Base-by-base conservation (phyloP, 2,888 invertebrate genomes). In the Polydrusus tereticollis region DNA sequence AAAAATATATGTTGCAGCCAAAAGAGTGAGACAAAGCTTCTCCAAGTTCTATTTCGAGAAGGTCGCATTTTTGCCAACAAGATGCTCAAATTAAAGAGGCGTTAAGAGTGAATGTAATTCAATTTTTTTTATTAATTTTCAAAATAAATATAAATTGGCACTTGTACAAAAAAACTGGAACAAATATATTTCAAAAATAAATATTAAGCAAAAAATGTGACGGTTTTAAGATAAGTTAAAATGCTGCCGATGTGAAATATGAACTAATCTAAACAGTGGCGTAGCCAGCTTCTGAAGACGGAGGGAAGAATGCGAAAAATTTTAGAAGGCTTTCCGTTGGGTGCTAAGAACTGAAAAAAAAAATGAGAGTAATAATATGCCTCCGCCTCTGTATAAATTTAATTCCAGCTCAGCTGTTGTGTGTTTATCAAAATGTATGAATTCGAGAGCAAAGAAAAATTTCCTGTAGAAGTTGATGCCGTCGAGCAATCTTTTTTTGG, bases 41-140 rank as follows among this genome's bases (percentile, higher is more conserved):
- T 47, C 36, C 58, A 57, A 67, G 57, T 29, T 77, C 78, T 81
- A 81, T 81, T 81, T 81, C 77, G 50, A 77, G 81, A 80, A 80
- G 80, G 80, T 79, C 80, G 75, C 76, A 74, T 77, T 71, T 72
- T 73, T 65, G 58, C 26, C 58, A 47, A 55, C 52, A 55, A 55
- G 52, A 55, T 29, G 26, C 55, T 41, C 33, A 64, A 33, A 64
- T 59, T 59, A 59, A 59, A 59, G 43, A 58, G 59, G 59, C 59
- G 59, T 59, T 59, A 59, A 43, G 26, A 38, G n/a, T 36, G 43
- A 21, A 16, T 18, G 21, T 59, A 41, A 18, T 41, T 59, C 10
- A 18, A 7, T 10, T 33, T 26, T 55, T 47, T 47, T 23, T 47
- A n/a, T 21, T 21, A 23, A 47, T 5, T 21, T 6, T n/a, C 21